These are phyloP conservation scores for Stylophora pistillata DNA, from an alignment of 64 coral and sea anemone species.

Conservation along the genomic window DNA sequence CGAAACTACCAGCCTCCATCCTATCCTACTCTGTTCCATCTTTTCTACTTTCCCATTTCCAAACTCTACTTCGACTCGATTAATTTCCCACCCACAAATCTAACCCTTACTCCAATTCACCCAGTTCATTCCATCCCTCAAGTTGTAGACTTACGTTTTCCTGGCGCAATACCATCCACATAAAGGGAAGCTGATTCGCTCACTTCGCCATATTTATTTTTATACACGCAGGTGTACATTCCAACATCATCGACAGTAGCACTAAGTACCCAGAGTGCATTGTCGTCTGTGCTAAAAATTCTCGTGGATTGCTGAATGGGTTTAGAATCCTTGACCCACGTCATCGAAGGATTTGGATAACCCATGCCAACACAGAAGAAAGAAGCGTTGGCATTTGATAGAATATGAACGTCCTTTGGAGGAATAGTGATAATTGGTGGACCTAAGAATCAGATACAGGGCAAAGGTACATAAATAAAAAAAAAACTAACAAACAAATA, in stretches of 20 bases:
- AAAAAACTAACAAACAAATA: too few relatives aligned
- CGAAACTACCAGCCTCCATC: background rate
- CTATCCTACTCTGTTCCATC: background rate
- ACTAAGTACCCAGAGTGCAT: background rate
- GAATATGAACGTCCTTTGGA: conserved; percentile 44
- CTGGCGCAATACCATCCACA: conserved; percentile 53
- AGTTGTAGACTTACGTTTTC: conserved; percentile 9
- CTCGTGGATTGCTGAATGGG: background rate
- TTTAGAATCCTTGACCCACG: conserved; percentile 60
- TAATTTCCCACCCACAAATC: too few relatives aligned
- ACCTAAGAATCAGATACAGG: conserved; percentile 27
- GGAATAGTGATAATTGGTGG: conserved; percentile 49
- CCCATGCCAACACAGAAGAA: conserved; percentile 75
- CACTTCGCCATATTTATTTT: conserved; percentile 32
- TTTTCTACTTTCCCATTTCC: background rate
- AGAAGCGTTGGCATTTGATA: conserved; percentile 59
- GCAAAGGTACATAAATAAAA: background rate
- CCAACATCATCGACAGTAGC: conserved; percentile 40
- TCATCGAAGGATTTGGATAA: conserved; percentile 12
- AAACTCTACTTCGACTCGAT: background rate
- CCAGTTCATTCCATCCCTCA: background rate
- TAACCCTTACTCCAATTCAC: background rate
- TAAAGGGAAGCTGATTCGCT: conserved; percentile 44
- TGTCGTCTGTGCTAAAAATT: background rate
- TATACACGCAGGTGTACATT: conserved; percentile 61